These are phyloP conservation scores for Lagopus leucura DNA, from an alignment of 2,113 vertebrate genomes.

Conservation along the genomic window DNA sequence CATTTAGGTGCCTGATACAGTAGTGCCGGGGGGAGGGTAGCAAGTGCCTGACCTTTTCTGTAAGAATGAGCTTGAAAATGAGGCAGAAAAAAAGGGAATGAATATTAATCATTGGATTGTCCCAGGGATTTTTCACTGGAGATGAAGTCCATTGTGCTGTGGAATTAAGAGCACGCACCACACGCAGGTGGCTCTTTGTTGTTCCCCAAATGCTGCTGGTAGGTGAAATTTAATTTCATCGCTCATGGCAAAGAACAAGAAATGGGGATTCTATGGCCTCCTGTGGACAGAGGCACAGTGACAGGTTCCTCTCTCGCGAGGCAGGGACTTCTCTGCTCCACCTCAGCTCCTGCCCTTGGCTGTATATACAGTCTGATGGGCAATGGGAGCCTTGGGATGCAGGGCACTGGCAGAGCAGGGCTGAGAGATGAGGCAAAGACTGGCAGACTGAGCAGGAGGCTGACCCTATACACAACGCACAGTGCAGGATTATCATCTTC, in stretches of 20 bases:
- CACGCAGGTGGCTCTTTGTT: not conserved
- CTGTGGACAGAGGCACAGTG: not conserved
- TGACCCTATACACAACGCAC: not conserved
- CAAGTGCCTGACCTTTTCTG: not conserved
- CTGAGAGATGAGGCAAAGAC: not conserved
- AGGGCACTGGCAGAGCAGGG: not conserved
- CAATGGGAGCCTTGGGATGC: not conserved
- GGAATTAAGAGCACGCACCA: not conserved
- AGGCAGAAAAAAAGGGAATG: not conserved
- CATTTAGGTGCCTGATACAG: not conserved
- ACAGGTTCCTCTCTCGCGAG: not conserved
- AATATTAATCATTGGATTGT: conserved; percentile 29
- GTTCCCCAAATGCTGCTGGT: not conserved
- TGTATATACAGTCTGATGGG: accelerated
- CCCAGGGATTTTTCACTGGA: not conserved
- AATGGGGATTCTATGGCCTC: not conserved
- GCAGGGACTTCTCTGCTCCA: not conserved
- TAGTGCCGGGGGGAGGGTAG: not conserved
- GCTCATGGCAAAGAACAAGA: accelerated
- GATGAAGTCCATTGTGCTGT: not conserved
- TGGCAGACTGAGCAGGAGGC: not conserved
- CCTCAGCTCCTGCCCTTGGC: not conserved
- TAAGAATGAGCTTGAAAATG: conserved; percentile 28
- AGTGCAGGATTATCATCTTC: not conserved
- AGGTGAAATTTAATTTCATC: conserved; percentile 1